Evolutionary conservation across 2,797 vertebrate species (phyloP).

Genomic region (Distichodus sexfasciatus): DNA sequence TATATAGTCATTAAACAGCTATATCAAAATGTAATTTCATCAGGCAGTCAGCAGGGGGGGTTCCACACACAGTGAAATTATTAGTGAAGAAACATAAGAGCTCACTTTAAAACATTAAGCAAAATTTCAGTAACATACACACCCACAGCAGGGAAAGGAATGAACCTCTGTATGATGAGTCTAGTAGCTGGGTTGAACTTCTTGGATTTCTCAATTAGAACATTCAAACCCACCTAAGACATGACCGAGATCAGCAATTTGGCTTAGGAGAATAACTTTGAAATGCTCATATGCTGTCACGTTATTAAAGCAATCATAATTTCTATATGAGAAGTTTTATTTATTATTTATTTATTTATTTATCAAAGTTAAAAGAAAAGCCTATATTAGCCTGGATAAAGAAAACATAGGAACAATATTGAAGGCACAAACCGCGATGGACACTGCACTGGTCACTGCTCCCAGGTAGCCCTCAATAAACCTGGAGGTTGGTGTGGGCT

Average conservation of each 20-base stretch:
- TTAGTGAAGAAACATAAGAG: neutral
- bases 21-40: neutral
- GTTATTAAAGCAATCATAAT: too few relatives aligned
- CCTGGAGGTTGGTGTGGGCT: constrained; percentile 92
- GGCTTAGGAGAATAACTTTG: too few relatives aligned
- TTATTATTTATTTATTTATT: too few relatives aligned
- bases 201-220: constrained; percentile 90
- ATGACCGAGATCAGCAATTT: constrained; percentile 11
- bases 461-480: constrained; percentile 94
- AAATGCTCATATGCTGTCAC: too few relatives aligned
- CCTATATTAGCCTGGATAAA: neutral
- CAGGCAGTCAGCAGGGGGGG: constrained; percentile 28
- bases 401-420: neutral
- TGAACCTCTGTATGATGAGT: constrained; percentile 91
- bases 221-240: constrained; percentile 90
- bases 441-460: constrained; percentile 93
- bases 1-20: too few relatives aligned
- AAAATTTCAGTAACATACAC: constrained; percentile 10
- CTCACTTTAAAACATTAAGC: neutral
- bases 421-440: constrained; percentile 86
- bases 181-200: constrained; percentile 88
- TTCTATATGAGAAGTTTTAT: too few relatives aligned
- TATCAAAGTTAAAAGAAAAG: too few relatives aligned
- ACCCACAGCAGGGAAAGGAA: constrained; percentile 97
- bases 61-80: neutral